Conservation (phyloP, 2,888 invertebrate species). For the Ptychoptera albimana region DNA sequence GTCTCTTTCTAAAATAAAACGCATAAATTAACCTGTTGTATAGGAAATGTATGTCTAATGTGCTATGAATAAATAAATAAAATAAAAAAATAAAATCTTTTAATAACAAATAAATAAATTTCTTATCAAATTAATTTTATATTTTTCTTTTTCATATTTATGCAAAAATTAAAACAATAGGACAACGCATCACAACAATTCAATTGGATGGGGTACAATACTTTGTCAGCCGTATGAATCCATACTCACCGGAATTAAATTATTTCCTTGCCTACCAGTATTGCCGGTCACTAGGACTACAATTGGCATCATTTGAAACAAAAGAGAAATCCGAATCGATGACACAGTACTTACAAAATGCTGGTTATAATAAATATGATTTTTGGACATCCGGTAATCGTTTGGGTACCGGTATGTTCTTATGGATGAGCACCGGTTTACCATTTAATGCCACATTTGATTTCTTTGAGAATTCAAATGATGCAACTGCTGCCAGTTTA, state of each 20-base stretch:
- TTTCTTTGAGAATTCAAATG: constrained; percentile 50
- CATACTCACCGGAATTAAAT: constrained; percentile 71
- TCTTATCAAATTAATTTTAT: not conserved
- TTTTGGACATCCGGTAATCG: constrained; percentile 84
- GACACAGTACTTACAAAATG: constrained; percentile 65
- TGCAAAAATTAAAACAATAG: constrained; percentile 25
- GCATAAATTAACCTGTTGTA: too few species aligned
- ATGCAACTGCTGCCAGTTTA: constrained; percentile 26
- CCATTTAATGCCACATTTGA: constrained; percentile 82
- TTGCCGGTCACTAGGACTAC: constrained; percentile 70
- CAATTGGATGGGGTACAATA: constrained; percentile 74
- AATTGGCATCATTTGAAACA: constrained; percentile 71
- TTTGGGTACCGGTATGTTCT: constrained; percentile 70
- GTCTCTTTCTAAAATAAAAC: too few species aligned
- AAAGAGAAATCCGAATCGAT: constrained; percentile 76
- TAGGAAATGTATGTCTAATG: too few species aligned
- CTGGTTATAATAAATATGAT: constrained; percentile 69
- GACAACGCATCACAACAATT: constrained; percentile 74
- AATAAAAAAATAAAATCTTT: too few species aligned
- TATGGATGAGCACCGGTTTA: constrained; percentile 80
- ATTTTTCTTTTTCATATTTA: constrained; percentile 4
- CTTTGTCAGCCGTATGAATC: constrained; percentile 75
- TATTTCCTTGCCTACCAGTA: constrained; percentile 79
- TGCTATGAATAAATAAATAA: too few species aligned
- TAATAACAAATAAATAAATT: constrained; percentile 1